A percentile compares a stretch with the other conserved stretches of the same genome.
Evolutionary conservation across 1,140 invertebrate genomes (phyloP).

Genomic region (Danaus melanippus): DNA sequence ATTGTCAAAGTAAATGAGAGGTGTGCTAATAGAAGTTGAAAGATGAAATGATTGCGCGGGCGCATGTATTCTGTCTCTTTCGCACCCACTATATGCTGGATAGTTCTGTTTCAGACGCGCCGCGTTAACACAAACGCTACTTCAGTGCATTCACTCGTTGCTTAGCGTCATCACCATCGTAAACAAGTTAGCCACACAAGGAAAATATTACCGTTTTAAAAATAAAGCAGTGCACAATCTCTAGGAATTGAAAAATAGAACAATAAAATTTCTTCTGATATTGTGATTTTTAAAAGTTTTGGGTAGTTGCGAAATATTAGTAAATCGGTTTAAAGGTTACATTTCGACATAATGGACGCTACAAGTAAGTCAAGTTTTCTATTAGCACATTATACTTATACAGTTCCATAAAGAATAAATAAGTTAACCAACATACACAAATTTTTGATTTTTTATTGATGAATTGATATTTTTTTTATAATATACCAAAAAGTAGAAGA

Average conservation of each 20-base stretch:
- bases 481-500: too few species aligned
- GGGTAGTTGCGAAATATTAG: conserved; percentile 15
- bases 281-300: not conserved
- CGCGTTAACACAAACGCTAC: conserved; percentile 35
- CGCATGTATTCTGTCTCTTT: conserved; percentile 26
- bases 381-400: not conserved
- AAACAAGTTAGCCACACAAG: conserved; percentile 30
- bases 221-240: too few species aligned
- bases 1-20: conserved; percentile 34
- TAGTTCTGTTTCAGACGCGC: conserved; percentile 26
- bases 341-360: conserved; percentile 62
- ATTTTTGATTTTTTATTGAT: too few species aligned
- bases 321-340: conserved; percentile 43
- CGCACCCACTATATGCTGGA: conserved; percentile 8
- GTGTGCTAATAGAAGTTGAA: conserved; percentile 9
- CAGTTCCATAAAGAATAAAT: too few species aligned
- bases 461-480: too few species aligned
- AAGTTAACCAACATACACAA: too few species aligned
- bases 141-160: conserved; percentile 53
- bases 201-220: too few species aligned
- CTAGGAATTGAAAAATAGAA: too few species aligned
- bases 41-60: conserved; percentile 41
- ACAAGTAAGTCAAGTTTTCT: conserved; percentile 55
- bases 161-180: conserved; percentile 27
- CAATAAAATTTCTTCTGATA: too few species aligned